Percentiles rank a stretch among this genome's conserved stretches.
phyloP scores from a whole-genome alignment of 2,113 vertebrate species.

The Butastur rufipennis region DNA sequence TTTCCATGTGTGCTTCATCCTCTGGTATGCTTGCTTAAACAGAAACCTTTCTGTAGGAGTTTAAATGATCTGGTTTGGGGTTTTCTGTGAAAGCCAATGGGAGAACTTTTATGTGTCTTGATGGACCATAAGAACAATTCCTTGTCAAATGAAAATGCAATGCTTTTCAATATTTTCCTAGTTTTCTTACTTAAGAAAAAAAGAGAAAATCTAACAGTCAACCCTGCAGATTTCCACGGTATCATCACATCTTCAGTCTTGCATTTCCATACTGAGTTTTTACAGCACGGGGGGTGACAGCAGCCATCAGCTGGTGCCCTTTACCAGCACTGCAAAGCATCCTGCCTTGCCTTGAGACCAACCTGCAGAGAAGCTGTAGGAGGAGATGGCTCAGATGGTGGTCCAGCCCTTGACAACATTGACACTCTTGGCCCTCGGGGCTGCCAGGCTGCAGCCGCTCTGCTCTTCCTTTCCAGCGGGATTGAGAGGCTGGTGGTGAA shows the following conservation, averaged over 20 bases:
- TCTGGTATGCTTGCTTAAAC: neutral
- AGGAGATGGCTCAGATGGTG: too few relatives aligned
- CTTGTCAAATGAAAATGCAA: neutral
- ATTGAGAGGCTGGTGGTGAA: neutral
- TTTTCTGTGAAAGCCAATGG: neutral
- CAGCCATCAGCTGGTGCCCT: neutral
- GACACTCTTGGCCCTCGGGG: neutral
- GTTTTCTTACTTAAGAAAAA: neutral
- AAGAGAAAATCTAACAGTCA: too few relatives aligned
- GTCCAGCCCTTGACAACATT: neutral
- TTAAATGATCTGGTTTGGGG: neutral
- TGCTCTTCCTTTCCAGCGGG: neutral
- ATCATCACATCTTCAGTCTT: neutral
- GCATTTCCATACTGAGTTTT: neutral
- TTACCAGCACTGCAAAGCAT: neutral
- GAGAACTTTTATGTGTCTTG: neutral
- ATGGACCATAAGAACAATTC: neutral
- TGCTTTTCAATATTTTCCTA: neutral
- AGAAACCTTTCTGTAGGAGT: neutral
- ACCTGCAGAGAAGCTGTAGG: neutral
- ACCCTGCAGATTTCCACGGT: accelerated
- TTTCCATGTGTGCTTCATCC: neutral
- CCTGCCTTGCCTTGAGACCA: neutral
- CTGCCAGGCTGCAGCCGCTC: neutral
- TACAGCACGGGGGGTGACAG: neutral